Conservation (phyloP, 2,888 invertebrate genomes). For the Rugalucina vietnamica region DNA sequence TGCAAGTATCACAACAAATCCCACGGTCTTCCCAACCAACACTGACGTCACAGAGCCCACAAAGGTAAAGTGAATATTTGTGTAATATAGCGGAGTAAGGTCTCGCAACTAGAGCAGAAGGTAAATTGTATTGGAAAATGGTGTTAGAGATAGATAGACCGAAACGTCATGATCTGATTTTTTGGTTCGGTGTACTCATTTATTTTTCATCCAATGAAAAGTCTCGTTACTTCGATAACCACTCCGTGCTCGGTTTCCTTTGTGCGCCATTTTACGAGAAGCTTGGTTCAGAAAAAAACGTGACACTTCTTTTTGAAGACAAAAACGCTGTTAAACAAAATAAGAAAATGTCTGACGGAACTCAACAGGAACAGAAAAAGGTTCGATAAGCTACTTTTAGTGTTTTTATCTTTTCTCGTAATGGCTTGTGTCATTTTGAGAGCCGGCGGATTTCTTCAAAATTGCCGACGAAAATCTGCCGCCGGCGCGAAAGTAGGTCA, state of each 20-base stretch:
- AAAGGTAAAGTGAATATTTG: no score
- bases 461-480: not conserved
- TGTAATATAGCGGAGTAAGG: no score
- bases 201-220: slow-evolving; percentile 38
- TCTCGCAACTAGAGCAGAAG: no score
- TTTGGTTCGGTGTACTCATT: no score
- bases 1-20: no score
- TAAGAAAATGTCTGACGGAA: slow-evolving; percentile 44
- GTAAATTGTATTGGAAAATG: no score
- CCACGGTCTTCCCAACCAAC: no score
- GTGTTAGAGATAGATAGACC: no score
- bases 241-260: slow-evolving; percentile 47
- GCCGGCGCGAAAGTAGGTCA: not conserved
- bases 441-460: not conserved
- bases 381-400: no score
- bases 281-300: not conserved
- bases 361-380: slow-evolving; percentile 8
- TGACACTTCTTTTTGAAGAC: not conserved
- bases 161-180: no score
- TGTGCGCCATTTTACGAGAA: slow-evolving; percentile 58
- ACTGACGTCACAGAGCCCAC: no score
- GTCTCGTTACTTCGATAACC: not conserved
- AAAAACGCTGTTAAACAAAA: no score
- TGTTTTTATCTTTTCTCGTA: not conserved
- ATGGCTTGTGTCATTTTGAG: not conserved